phyloP scores from a whole-genome alignment of 2,888 invertebrate species.

The Melinaea marsaeus region DNA sequence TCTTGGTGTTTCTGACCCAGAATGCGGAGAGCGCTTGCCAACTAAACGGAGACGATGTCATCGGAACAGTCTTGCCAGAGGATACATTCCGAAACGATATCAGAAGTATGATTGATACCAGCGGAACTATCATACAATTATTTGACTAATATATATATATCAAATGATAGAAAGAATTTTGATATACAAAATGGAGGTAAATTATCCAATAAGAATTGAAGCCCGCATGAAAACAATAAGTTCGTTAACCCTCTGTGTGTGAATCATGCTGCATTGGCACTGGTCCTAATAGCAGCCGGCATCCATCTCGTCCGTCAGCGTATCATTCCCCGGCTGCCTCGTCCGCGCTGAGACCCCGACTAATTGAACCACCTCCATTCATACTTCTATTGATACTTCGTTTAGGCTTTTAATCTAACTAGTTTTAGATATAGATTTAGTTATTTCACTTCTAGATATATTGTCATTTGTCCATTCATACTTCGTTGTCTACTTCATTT shows the following conservation, averaged over 20 bases:
- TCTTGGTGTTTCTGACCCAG: conserved; percentile 55
- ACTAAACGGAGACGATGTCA: conserved; percentile 73
- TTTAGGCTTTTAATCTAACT: neutral
- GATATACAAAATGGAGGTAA: conserved; percentile 19
- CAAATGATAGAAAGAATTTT: too few relatives aligned
- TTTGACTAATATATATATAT: too few relatives aligned
- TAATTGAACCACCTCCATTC: conserved; percentile 58
- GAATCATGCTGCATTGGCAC: conserved; percentile 71
- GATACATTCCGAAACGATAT: conserved; percentile 62
- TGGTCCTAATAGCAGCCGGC: conserved; percentile 71
- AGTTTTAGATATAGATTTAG: too few relatives aligned
- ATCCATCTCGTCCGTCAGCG: conserved; percentile 74
- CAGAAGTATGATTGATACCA: neutral
- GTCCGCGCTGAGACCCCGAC: conserved; percentile 68
- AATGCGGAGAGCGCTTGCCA: conserved; percentile 67
- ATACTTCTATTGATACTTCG: conserved; percentile 17
- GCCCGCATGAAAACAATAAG: conserved; percentile 76
- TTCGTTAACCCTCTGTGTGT: conserved; percentile 69
- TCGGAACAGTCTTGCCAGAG: conserved; percentile 59
- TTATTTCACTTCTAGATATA: too few relatives aligned
- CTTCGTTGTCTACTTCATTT: too few relatives aligned
- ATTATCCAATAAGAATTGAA: conserved; percentile 60
- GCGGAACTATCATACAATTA: too few relatives aligned
- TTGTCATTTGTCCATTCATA: too few relatives aligned
- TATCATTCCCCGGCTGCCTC: conserved; percentile 68